Evolutionary conservation across 1,140 invertebrate species (phyloP).

Genomic region (Rhyacophila brunnea): DNA sequence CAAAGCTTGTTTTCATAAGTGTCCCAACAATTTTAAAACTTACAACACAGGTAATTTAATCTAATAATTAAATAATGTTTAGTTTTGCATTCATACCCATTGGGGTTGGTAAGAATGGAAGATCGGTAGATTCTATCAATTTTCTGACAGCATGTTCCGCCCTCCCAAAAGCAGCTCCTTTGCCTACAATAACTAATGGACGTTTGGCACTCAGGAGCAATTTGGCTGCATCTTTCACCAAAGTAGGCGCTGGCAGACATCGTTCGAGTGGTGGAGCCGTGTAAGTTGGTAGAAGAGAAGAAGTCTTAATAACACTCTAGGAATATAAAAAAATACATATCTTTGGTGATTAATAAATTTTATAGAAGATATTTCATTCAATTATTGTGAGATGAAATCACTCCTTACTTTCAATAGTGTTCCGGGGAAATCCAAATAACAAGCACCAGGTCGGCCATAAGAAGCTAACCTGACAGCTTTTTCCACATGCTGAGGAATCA

Average conservation of each 20-base stretch:
- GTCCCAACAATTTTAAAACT: too few species aligned
- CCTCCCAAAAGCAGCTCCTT: slow-evolving; percentile 83
- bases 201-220: slow-evolving; percentile 70
- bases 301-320: slow-evolving; percentile 27
- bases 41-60: not conserved
- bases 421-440: slow-evolving; percentile 88
- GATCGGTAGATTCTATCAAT: slow-evolving; percentile 67
- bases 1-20: too few species aligned
- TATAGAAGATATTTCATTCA: not conserved
- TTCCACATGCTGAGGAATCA: slow-evolving; percentile 90
- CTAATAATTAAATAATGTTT: not conserved
- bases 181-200: slow-evolving; percentile 90
- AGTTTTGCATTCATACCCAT: slow-evolving; percentile 66
- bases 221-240: slow-evolving; percentile 68
- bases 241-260: slow-evolving; percentile 63
- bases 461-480: slow-evolving; percentile 82
- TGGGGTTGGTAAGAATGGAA: slow-evolving; percentile 92
- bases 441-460: slow-evolving; percentile 85
- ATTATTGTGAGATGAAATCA: too few species aligned
- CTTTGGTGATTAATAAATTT: not conserved
- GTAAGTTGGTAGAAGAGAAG: slow-evolving; percentile 40
- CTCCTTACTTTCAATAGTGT: slow-evolving; percentile 50
- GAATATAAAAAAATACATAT: too few species aligned
- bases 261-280: slow-evolving; percentile 61
- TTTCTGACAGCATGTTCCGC: slow-evolving; percentile 71